These are phyloP conservation scores for Trichogramma dendrolimi DNA, from an alignment of 2,888 invertebrate genomes.

Conservation along the genomic window DNA sequence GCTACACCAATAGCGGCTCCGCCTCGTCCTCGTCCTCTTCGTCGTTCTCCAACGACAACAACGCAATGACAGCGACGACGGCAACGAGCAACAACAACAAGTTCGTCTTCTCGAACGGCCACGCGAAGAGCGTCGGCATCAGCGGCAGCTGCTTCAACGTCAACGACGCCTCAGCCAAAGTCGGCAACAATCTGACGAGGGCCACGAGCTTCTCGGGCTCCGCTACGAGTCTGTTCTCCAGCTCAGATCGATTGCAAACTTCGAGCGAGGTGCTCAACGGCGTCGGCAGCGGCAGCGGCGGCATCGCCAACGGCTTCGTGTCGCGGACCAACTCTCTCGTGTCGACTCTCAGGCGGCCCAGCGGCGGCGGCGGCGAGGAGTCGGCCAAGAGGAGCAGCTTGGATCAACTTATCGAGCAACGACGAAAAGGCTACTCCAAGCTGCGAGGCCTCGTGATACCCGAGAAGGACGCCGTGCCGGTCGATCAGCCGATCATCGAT, in stretches of 20 bases:
- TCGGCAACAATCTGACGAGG: constrained; percentile 32
- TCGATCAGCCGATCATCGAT: constrained; percentile 62
- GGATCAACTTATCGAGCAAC: constrained; percentile 74
- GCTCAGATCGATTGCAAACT: neutral
- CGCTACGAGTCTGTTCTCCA: constrained; percentile 9
- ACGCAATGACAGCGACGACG: constrained; percentile 12
- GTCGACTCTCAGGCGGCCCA: constrained; percentile 40
- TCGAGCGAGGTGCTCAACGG: constrained; percentile 6
- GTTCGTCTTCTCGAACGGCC: neutral
- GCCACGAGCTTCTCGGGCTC: constrained; percentile 52
- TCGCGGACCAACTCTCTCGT: constrained; percentile 44
- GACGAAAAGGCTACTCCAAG: constrained; percentile 78
- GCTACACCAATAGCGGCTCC: constrained; percentile 20
- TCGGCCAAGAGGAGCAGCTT: constrained; percentile 61
- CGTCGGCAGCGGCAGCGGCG: neutral
- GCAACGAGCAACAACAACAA: neutral
- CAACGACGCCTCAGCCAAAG: neutral
- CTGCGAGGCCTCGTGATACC: constrained; percentile 85
- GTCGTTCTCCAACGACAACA: constrained; percentile 4
- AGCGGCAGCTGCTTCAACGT: neutral
- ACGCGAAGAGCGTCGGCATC: neutral
- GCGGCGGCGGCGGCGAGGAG: constrained; percentile 45
- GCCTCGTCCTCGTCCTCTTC: constrained; percentile 1
- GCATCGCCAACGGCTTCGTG: constrained; percentile 27
- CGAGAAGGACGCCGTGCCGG: constrained; percentile 60